These are phyloP conservation scores for Hirtodrosophila confusa DNA, from an alignment of 2,888 invertebrate species.

Conservation along the genomic window DNA sequence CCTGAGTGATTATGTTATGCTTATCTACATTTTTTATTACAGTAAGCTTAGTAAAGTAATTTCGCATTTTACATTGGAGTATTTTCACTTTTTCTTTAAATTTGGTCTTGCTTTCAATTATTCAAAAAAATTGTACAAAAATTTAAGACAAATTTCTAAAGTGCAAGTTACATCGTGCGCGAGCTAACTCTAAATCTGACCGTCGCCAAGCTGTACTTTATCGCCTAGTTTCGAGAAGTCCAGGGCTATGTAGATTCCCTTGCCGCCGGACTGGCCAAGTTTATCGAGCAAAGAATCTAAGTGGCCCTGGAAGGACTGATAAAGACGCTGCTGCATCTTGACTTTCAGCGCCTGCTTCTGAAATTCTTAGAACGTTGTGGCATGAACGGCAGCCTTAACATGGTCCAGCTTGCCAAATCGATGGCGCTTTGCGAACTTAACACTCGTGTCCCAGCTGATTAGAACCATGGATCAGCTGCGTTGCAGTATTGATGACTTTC, in stretches of 20 bases:
- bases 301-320: constrained; percentile 19
- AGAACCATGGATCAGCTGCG: constrained; percentile 24
- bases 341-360: no score
- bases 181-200: constrained; percentile 11
- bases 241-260: constrained; percentile 36
- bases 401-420: constrained; percentile 41
- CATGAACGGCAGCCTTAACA: no score
- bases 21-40: no score
- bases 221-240: constrained; percentile 1
- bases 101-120: no score
- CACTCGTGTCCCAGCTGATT: constrained; percentile 34
- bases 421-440: constrained; percentile 33
- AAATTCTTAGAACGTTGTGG: no score
- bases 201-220: constrained; percentile 15
- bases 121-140: no score
- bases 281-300: background rate
- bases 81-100: no score
- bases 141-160: no score
- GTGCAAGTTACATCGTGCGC: no score
- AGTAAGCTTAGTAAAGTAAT: no score
- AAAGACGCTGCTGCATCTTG: constrained; percentile 13
- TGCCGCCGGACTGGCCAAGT: constrained; percentile 19
- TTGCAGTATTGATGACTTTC: background rate
- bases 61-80: no score
- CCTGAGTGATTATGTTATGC: no score